Evolutionary conservation across 2,797 vertebrate genomes (phyloP), one percentile per base, ranked within the genome.

Genomic region (Sebastes trivittatus): DNA sequence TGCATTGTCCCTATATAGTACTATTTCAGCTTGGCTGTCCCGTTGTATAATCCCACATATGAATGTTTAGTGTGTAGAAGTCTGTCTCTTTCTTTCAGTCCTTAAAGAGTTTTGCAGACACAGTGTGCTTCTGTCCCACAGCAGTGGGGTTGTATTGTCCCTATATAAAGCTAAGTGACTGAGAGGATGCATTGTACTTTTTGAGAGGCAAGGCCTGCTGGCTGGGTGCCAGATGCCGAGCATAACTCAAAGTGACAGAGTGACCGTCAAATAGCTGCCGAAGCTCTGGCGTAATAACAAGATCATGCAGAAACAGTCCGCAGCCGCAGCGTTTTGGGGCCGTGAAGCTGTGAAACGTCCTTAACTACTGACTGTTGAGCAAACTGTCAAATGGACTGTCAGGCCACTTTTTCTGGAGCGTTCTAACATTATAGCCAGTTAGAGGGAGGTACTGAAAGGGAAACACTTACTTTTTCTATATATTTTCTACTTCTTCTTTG

Each of bases 241-340:
- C 85, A 92, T 94, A 91, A 94, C 91, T 93, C 84, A 92, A 75
- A 93, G 83, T 92, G 93, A 91, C 92, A 90, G 87, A 94, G 73
- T 93, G 89, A 94, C 85, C 86, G 90, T 92, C 84, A 92, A 93
- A 94, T 84, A 82, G 88, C 80, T 66, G 78, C 77, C 22, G 61
- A 86, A 74, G 82, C 81, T 85, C 63, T 9, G 58, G 87, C 91
- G 91, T 88, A 88, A 88, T 78, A 92, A 92, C 83, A 83, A 86
- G 84, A 92, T 90, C 70, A 75, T 65, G 90, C 66, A 65, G 78
- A 87, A 75, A 80, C 68, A 68, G 58, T 71, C 85, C 70, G 42
- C 68, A 77, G 56, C 59, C 13, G 18, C 59, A 67, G 74, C 27
- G 76, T 83, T 66, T 60, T 49, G 60, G 66, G 23, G 72, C 73